Evolutionary conservation across 2,113 vertebrate genomes (phyloP).

Genomic region (Trogon surrucura): DNA sequence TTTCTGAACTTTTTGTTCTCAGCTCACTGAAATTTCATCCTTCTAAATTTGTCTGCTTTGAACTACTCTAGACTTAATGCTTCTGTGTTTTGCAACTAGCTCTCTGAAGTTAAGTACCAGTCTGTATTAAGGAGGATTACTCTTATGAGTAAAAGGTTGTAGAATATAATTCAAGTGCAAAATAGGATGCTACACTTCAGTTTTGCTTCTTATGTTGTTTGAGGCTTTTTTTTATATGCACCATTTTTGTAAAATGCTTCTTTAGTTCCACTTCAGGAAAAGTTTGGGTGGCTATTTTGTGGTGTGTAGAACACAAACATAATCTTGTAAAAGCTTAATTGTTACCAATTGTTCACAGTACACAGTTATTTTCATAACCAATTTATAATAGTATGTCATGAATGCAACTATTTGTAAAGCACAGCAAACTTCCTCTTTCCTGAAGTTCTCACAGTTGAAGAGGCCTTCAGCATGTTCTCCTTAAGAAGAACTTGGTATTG

Average conservation of each 20-base stretch:
- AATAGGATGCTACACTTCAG: neutral
- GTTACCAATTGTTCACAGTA: neutral
- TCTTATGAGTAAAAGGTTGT: neutral
- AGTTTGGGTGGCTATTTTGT: neutral
- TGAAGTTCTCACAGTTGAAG: neutral
- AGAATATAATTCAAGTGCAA: neutral
- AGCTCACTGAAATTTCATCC: neutral
- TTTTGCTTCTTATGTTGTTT: neutral
- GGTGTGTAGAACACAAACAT: neutral
- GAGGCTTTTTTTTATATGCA: neutral
- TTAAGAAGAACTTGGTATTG: neutral
- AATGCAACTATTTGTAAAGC: neutral
- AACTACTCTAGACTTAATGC: neutral
- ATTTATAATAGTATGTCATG: neutral
- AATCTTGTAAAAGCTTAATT: neutral
- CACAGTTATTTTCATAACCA: fast-evolving
- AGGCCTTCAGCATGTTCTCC: neutral
- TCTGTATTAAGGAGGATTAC: neutral
- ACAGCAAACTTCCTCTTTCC: neutral
- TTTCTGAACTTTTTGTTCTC: neutral
- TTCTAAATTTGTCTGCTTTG: neutral
- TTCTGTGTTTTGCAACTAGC: neutral
- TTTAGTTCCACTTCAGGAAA: neutral
- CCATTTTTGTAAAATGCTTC: neutral
- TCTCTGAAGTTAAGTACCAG: neutral